phyloP scores from a whole-genome alignment of 1,140 invertebrate species.

The Tribolium castaneum region DNA sequence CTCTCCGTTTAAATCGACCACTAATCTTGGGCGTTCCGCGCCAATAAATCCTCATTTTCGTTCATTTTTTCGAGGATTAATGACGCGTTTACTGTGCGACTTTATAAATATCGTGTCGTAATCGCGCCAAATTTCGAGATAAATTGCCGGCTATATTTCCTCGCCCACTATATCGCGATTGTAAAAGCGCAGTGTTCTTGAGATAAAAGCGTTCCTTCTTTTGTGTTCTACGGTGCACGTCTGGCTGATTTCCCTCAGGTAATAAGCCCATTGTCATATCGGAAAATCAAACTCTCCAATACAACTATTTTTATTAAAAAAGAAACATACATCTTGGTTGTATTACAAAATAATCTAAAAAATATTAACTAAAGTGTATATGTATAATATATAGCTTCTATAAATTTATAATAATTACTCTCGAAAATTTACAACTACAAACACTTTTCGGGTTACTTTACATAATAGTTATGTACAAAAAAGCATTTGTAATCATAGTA shows the following conservation, averaged over 20 bases:
- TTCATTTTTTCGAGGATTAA: conserved; percentile 5
- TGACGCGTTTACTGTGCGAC: not conserved
- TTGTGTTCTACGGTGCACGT: not conserved
- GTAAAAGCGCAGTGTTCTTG: not conserved
- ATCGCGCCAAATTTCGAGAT: not conserved
- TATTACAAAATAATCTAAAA: conserved; percentile 49
- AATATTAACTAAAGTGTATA: conserved; percentile 44
- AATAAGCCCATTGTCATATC: not conserved
- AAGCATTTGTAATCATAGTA: conserved; percentile 39
- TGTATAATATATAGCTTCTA: conserved; percentile 40
- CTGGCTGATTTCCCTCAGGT: conserved; percentile 25
- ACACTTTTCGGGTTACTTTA: conserved; percentile 31
- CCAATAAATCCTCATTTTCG: not conserved
- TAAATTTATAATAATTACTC: conserved; percentile 42
- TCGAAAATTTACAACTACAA: conserved; percentile 39
- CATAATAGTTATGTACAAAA: conserved; percentile 43
- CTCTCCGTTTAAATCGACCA: not conserved
- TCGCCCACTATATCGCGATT: not conserved
- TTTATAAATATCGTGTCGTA: conserved; percentile 16
- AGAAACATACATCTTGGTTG: conserved; percentile 45
- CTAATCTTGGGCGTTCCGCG: not conserved
- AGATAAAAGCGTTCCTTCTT: not conserved
- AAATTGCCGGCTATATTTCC: not conserved
- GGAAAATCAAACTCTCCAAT: conserved; percentile 6
- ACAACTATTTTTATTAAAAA: conserved; percentile 47